Evolutionary conservation across 1,140 invertebrate species (phyloP).

Genomic region (Zophobas atratus): DNA sequence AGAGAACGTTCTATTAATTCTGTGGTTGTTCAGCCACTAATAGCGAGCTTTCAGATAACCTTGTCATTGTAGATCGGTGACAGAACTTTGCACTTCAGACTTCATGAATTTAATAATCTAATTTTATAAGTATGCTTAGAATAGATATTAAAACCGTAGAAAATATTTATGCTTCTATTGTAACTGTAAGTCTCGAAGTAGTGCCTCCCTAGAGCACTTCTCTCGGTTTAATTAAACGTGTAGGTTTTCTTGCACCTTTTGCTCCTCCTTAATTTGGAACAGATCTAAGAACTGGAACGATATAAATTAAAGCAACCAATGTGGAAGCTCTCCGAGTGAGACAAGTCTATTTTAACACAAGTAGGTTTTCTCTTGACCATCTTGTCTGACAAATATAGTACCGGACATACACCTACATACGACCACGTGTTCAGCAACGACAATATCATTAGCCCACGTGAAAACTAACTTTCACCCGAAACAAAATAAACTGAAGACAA

Average conservation of each 20-base stretch:
- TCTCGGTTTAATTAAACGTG: neutral
- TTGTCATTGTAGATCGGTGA: neutral
- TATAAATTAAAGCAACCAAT: neutral
- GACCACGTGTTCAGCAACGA: neutral
- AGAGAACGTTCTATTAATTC: slow-evolving; percentile 22
- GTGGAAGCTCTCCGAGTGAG: neutral
- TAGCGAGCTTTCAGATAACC: neutral
- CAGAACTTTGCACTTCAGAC: too few species aligned
- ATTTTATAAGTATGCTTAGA: too few species aligned
- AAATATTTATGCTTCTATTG: too few species aligned
- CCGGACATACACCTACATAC: slow-evolving; percentile 3
- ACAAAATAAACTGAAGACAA: neutral
- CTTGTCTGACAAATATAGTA: neutral
- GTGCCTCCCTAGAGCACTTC: too few species aligned
- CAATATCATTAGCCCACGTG: slow-evolving; percentile 4
- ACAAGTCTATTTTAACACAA: slow-evolving; percentile 29
- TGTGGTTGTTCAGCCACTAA: slow-evolving; percentile 2
- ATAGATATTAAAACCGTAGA: too few species aligned
- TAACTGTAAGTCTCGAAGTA: too few species aligned
- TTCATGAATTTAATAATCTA: too few species aligned
- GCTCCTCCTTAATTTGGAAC: neutral
- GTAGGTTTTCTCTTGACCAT: slow-evolving; percentile 26
- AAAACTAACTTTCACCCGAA: slow-evolving; percentile 16
- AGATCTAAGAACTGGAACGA: neutral
- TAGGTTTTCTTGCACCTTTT: neutral